Evolutionary conservation across 1,140 invertebrate genomes (phyloP), one percentile per base, ranked within the genome.

Genomic region (Neodiprion fabricii): DNA sequence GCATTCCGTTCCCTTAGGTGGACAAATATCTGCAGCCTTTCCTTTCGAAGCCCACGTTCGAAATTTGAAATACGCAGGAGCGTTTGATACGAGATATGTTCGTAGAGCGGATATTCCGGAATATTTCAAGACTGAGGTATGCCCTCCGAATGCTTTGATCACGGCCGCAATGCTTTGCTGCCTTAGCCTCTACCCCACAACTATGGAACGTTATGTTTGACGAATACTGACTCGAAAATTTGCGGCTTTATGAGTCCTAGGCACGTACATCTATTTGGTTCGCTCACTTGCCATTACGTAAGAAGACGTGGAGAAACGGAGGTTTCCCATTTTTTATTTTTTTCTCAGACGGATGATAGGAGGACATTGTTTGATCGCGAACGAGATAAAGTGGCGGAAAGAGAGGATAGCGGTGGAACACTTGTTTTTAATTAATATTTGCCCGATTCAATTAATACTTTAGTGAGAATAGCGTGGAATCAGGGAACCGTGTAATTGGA

Each of bases 21-120:
- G 53, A 61, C 11, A 61, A 61, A 61, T 17, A 61, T 61, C 53
- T 12, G 9, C 53, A 61, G n/a, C 8, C 28, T 40, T 61, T 61
- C 53, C 53, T 61, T 12, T 61, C 53, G 53, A 61, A 17, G 3
- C 53, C 11, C 53, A 17, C 53, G 53, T 61, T 61, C 53, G 53
- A 61, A 61, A 61, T 61, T 61, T 61, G 53, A 61, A 61, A 61
- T 61, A 61, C 53, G 53, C 53, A 61, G 53, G 11, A 12, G n/a
- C 53, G 53, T 61, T 61, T 61, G 53, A 61, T 61, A 61, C 53
- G 53, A 61, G 53, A 61, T 61, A 61, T 61, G 53, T 61, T 61
- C 53, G 53, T 61, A 9, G 53, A 61, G 53, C 53, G 53, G 53
- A 61, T 61, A 61, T 61, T 61, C 53, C 5, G 53, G 53, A 61